Base-by-base conservation (phyloP, 2,113 vertebrate genomes). In the Prinia subflava region DNA sequence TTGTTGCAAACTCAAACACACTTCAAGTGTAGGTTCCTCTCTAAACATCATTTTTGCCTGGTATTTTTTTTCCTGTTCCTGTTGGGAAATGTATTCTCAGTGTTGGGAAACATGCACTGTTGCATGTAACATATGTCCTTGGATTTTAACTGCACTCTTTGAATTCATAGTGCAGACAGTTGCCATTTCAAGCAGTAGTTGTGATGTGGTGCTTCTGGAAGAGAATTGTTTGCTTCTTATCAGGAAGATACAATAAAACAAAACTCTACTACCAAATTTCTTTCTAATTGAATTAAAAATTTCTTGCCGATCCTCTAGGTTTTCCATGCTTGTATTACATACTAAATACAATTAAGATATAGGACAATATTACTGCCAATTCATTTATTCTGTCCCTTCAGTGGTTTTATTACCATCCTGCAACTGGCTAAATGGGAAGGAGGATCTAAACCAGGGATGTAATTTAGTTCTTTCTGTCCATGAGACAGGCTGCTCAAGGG, bases 81-180 rank as follows among this genome's bases (percentile, higher is more conserved):
- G 25, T 49, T 93, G 56, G 24, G n/a, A 59, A 59, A 59, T 3
- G 10, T 35, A 11, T 59, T 60, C 35, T 60, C 24, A 60, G 10
- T 60, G 35, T 37, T 60, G 10, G 57, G 57, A 60, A 37, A 60
- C 23, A 37, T 17, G 15, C 57, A 60, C 35, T 60, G 23, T 60
- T 60, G 47, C 11, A 1, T 78, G 47, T 83, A 78, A 75, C 21
- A 16, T 39, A 70, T 35, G 78, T 69, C 80, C 69, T 74, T 63
- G 41, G 53, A 62, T 93, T 96, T 97, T 41, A 97, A 62, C 94
- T 94, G 50, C 41, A 5, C 31, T 85, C 25, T 39, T 27, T 97
- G 95, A 60, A 79, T 96, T 97, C 91, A 53, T 28, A 76, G 60
- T n/a, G 71, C 84, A 96, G 93, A 74, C 80, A 96, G 37, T 95